phyloP scores from a whole-genome alignment of 1,140 invertebrate species.

The Centruroides sculpturatus region DNA sequence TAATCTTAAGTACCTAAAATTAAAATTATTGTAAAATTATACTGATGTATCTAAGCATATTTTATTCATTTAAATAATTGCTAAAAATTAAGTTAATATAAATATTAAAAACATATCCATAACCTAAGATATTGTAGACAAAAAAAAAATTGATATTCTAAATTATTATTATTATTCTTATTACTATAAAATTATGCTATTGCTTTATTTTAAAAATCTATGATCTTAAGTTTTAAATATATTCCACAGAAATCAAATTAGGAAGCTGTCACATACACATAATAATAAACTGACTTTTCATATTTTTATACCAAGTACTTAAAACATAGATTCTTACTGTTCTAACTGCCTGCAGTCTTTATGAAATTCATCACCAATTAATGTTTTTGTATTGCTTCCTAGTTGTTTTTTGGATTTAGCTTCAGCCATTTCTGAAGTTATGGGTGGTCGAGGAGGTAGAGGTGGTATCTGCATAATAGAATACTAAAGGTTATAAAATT shows the following conservation, averaged over 20 bases:
- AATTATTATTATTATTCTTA: too few relatives aligned
- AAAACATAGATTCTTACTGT: conserved; percentile 19
- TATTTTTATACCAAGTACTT: background rate
- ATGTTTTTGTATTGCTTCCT: conserved; percentile 26
- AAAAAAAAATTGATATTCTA: too few relatives aligned
- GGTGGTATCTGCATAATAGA: conserved; percentile 25
- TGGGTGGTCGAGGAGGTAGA: conserved; percentile 27
- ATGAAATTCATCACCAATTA: conserved; percentile 32
- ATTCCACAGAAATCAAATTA: background rate
- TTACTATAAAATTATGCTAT: too few relatives aligned
- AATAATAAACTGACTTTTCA: background rate
- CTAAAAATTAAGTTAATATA: too few relatives aligned
- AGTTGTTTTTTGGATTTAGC: conserved; percentile 27
- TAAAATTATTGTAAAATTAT: background rate
- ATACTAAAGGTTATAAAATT: too few relatives aligned
- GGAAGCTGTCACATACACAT: background rate
- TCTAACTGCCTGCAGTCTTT: conserved; percentile 31
- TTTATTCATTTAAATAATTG: too few relatives aligned
- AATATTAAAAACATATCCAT: too few relatives aligned
- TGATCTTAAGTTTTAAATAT: background rate
- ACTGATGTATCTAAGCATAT: too few relatives aligned
- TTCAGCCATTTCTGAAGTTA: conserved; percentile 29
- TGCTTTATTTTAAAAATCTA: too few relatives aligned
- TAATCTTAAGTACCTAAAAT: conserved; percentile 27
- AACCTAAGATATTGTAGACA: too few relatives aligned